phyloP scores from a whole-genome alignment of 2,113 vertebrate genomes.

The Crotalus viridis region DNA sequence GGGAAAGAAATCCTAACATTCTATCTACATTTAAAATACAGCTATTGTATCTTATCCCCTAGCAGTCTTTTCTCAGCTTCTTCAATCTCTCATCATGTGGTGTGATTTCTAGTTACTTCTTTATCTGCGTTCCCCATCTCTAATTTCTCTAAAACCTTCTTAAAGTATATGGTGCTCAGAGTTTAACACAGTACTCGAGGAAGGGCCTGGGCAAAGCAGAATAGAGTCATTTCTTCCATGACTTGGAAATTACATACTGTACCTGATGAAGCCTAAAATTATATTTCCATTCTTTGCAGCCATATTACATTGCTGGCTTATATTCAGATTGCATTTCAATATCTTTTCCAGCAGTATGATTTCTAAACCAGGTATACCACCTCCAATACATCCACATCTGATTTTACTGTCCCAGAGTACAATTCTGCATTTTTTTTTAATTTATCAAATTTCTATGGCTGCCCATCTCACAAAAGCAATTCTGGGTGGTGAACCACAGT shows the following conservation, averaged over 20 bases:
- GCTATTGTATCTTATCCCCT: neutral
- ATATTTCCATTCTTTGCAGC: neutral
- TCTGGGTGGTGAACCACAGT: neutral
- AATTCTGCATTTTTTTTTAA: neutral
- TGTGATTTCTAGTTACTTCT: neutral
- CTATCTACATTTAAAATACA: neutral
- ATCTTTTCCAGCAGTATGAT: neutral
- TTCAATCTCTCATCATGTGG: neutral
- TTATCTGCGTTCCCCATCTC: neutral
- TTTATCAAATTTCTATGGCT: neutral
- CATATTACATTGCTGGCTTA: neutral
- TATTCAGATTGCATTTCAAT: neutral
- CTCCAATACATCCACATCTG: neutral
- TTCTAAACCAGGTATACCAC: neutral
- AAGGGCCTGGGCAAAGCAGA: neutral
- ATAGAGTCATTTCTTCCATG: neutral
- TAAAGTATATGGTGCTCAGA: neutral
- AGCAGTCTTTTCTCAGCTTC: neutral
- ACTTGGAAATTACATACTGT: neutral
- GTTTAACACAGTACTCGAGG: neutral
- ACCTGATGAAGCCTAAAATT: neutral
- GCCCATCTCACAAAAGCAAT: neutral
- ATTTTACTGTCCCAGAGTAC: neutral
- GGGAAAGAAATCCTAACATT: neutral
- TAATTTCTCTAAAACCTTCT: neutral